Evolutionary conservation across 2,888 invertebrate genomes (phyloP), one percentile per base, ranked within the genome.

Genomic region (Nudaria mundana): DNA sequence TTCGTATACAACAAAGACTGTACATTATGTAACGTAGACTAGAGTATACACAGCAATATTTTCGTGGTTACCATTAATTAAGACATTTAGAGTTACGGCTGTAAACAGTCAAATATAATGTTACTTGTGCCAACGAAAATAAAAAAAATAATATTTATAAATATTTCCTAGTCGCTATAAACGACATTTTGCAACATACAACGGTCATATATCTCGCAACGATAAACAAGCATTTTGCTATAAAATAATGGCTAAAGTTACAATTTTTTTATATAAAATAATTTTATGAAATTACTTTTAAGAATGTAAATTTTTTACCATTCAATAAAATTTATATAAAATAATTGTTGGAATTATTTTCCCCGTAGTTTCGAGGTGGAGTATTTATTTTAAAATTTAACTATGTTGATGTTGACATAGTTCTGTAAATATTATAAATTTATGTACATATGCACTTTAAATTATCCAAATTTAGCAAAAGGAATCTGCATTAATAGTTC

Each of bases 231-330:
- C 44, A 50, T 54, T 61, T 57, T 59, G 49, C 51, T 52, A 48
- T 40, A 32, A n/a, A 38, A 36, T 32, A 50, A 58, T 47, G 66
- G 59, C 57, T 59, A 60, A 56, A 48, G 44, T 63, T 67, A 70
- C 57, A 63, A 65, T 59, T 32, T 62, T n/a, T n/a, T 7, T 63
- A 69, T 63, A 33, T 66, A 54, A 67, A 69, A 71, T 71, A 70
- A 70, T 76, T 73, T 63, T 66, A 55, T 77, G 76, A 76, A 59
- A 52, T 46, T 55, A 59, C 36, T 48, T 71, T n/a, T 71, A 70
- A 63, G 71, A 55, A 47, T 83, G 80, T 83, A 83, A 81, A 81
- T 85, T 85, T 85, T 83, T 76, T 85, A 84, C 79, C 68, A 76
- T 76, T 79, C 75, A 87, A 85, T 87, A 87, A 86, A 87, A 78